Base-by-base conservation (phyloP, 2,113 vertebrate genomes). In the Scortum barcoo region DNA sequence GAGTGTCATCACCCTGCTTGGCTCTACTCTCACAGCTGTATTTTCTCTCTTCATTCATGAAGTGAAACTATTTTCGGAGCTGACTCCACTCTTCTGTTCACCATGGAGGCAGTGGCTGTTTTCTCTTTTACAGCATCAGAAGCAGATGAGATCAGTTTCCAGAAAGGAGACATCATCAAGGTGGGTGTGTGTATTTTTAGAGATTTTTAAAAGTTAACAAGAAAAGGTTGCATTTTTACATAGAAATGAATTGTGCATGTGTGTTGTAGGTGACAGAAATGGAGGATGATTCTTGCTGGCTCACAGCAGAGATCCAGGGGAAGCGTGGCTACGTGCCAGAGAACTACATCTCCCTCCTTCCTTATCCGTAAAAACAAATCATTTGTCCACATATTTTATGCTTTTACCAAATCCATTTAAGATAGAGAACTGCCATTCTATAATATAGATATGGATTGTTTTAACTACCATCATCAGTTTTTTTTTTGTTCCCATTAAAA, bases 221-320 rank as follows among this genome's bases (percentile, higher is more conserved):
- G n/a, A n/a, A 71, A 63, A 53, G 14, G 5, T 11, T 68, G 54
- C 36, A 26, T 77, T 63, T 72, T n/a, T 16, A 26, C 3, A 11
- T 11, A 36, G 46, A 58, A 16, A 60, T 60, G 36, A 60, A 81
- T 8, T 66, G 44, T 83, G 42, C 50, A 24, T 87, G 76, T 83
- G 57, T 86, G 22, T 84, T 81, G 1, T 77, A 99, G 98, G 97
- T 99, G 91, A 95, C 96, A 80, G 98, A 98, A 89, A 98, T 98
- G 97, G 98, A 99, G 51, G 97, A 97, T 0, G 97, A 99, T 80
- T 97, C 97, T 83, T 97, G 97, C 87, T 99, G 98, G 98, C 96
- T 95, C 92, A 97, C 96, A 84, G 97, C 97, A 0, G 98, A 99
- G 92, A 94, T 98, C 48, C 94, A 90, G 0, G 97, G 98, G 7